Percentiles rank a stretch among this genome's conserved stretches.
phyloP scores from a whole-genome alignment of 2,113 vertebrate species.

The Chascanopsetta lugubris region DNA sequence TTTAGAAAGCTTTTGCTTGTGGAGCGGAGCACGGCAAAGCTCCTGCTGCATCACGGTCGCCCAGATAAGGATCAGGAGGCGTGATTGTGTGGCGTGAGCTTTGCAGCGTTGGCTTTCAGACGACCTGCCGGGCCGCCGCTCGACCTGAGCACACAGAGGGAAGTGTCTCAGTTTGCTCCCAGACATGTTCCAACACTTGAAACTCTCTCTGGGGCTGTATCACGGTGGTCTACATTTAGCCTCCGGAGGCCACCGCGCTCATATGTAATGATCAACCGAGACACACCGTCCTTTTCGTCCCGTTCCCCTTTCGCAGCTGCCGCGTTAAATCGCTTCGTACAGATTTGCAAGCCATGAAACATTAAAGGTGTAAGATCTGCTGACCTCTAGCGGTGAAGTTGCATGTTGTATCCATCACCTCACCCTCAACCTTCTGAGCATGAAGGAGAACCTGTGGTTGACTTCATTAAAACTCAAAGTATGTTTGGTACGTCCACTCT shows the following conservation, averaged over 20 bases:
- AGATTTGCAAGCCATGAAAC: too few species aligned
- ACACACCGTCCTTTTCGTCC: constrained; percentile 56
- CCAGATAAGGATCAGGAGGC: constrained; percentile 74
- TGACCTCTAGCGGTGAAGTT: too few species aligned
- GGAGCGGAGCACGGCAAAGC: constrained; percentile 62
- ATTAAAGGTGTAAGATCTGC: too few species aligned
- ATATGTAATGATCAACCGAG: constrained; percentile 44
- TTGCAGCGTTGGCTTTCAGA: constrained; percentile 50
- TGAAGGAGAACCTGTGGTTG: too few species aligned
- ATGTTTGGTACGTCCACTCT: too few species aligned
- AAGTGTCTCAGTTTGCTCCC: constrained; percentile 55
- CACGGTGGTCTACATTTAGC: constrained; percentile 71
- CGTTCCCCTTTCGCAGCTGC: constrained; percentile 62
- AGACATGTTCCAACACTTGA: constrained; percentile 67
- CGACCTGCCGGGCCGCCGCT: constrained; percentile 45
- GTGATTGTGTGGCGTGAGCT: constrained; percentile 52
- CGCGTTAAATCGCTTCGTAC: constrained; percentile 46
- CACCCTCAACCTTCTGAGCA: too few species aligned
- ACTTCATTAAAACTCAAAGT: too few species aligned
- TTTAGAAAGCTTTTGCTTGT: constrained; percentile 71
- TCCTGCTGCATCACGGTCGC: constrained; percentile 50
- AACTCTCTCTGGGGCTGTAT: constrained; percentile 47
- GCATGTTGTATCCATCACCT: too few species aligned
- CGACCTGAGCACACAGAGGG: constrained; percentile 37
- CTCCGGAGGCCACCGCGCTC: constrained; percentile 54